A percentile compares a stretch with the other conserved stretches of the same genome.
Evolutionary conservation across 2,113 vertebrate species (phyloP).

Genomic region (Leucoraja erinaceus): DNA sequence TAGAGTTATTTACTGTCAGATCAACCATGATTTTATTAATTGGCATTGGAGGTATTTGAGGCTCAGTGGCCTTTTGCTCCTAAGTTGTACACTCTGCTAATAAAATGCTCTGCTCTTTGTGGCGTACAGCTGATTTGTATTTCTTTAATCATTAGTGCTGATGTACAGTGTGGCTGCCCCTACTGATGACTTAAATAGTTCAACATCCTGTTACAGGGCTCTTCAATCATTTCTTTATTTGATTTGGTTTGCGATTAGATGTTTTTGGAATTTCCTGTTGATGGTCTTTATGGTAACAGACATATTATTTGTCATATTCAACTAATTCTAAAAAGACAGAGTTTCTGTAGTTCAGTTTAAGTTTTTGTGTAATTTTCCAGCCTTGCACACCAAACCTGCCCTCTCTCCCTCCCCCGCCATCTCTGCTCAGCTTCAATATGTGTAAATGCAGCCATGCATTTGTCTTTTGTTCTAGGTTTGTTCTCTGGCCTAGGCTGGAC

Average conservation of each 20-base stretch:
- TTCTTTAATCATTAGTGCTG: not conserved
- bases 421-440: not conserved
- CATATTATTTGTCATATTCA: not conserved
- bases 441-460: not conserved
- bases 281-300: not conserved
- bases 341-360: not conserved
- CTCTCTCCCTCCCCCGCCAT: not conserved
- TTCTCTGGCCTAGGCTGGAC: not conserved
- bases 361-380: not conserved
- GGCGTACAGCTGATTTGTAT: not conserved
- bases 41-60: too few relatives aligned
- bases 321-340: not conserved
- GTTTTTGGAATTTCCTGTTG: conserved; percentile 31
- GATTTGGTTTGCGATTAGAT: conserved; percentile 27
- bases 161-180: not conserved
- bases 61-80: too few relatives aligned
- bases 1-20: too few relatives aligned
- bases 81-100: too few relatives aligned
- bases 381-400: too few relatives aligned
- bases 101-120: not conserved
- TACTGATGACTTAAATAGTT: not conserved
- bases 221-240: conserved; percentile 9
- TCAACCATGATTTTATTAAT: too few relatives aligned
- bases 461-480: not conserved
- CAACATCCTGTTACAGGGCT: not conserved